Evolutionary conservation across 2,888 invertebrate species (phyloP).

Genomic region (Camponotus fellah): DNA sequence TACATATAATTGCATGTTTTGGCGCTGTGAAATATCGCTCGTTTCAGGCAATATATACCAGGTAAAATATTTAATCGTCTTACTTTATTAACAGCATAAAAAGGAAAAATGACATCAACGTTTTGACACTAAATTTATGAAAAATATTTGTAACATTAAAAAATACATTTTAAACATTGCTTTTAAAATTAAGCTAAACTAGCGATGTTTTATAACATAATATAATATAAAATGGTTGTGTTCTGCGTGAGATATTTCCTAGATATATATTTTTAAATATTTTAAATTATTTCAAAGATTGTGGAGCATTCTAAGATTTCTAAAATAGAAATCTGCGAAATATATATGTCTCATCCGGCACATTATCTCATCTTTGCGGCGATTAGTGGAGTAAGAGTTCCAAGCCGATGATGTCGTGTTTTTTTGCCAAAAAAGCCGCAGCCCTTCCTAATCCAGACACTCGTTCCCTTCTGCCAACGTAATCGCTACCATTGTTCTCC

Average conservation of each 20-base stretch:
- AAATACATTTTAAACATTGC: background rate
- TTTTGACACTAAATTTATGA: background rate
- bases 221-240: background rate
- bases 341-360: conserved; percentile 18
- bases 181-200: background rate
- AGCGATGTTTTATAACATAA: background rate
- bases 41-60: background rate
- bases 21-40: conserved; percentile 6
- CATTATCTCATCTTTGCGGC: conserved; percentile 3
- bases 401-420: conserved; percentile 19
- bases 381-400: conserved; percentile 31
- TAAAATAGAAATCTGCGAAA: conserved; percentile 22
- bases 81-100: background rate
- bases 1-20: conserved; percentile 33
- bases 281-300: background rate
- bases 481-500: conserved; percentile 75
- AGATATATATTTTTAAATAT: background rate
- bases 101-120: background rate
- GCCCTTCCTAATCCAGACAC: conserved; percentile 61
- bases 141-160: background rate
- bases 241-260: background rate
- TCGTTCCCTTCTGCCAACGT: conserved; percentile 63
- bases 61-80: conserved; percentile 23
- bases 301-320: background rate
- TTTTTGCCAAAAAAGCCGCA: conserved; percentile 61